A percentile compares a stretch with the other conserved stretches of the same genome.
These are phyloP conservation scores for Archocentrus centrarchus DNA, from an alignment of 2,113 vertebrate species.

Conservation along the genomic window DNA sequence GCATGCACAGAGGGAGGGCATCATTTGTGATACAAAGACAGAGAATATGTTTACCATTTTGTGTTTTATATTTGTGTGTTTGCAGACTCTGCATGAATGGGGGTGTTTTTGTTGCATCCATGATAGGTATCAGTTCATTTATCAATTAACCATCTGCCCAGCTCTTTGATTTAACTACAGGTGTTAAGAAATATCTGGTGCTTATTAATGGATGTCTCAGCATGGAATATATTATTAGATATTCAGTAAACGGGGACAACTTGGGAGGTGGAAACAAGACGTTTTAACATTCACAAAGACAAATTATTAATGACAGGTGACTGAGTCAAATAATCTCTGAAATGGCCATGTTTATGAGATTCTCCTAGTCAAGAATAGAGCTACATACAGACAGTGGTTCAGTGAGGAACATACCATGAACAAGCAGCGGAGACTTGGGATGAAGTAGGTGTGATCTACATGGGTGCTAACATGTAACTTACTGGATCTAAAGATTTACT, in stretches of 20 bases:
- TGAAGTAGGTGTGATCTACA: neutral
- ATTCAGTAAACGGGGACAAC: neutral
- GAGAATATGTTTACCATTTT: neutral
- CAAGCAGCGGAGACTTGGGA: neutral
- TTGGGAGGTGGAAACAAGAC: neutral
- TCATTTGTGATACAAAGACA: constrained; percentile 11
- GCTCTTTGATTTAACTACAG: neutral
- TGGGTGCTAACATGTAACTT: neutral
- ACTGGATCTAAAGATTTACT: neutral
- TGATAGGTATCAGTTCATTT: neutral
- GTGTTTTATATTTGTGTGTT: neutral
- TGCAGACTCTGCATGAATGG: neutral
- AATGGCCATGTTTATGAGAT: neutral
- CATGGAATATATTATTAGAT: neutral
- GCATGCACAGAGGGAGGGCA: neutral
- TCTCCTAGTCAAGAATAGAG: neutral
- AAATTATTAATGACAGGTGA: neutral
- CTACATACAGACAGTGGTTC: neutral
- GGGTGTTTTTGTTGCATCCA: neutral
- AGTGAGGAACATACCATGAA: neutral
- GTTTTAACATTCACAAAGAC: neutral
- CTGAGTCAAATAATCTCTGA: neutral
- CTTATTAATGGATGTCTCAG: neutral
- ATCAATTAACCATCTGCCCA: neutral
- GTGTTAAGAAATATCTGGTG: neutral